phyloP scores from a whole-genome alignment of 1,140 invertebrate species.

The Pinna nobilis region DNA sequence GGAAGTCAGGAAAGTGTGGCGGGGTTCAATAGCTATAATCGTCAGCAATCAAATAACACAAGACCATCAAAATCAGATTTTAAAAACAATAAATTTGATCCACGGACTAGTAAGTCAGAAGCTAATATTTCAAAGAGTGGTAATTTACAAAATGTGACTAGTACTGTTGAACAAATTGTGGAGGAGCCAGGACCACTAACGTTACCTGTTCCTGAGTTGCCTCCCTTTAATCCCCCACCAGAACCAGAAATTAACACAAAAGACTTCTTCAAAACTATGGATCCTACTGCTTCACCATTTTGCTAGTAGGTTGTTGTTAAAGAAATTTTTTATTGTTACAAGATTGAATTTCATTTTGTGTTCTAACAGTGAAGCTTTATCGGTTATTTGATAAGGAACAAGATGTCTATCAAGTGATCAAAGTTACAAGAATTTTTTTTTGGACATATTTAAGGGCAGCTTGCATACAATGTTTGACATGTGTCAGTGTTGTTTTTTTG shows the following conservation, averaged over 20 bases:
- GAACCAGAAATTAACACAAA: conserved; percentile 63
- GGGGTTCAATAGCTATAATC: conserved; percentile 66
- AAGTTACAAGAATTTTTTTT: too few relatives aligned
- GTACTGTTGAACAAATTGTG: neutral
- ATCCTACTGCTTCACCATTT: conserved; percentile 74
- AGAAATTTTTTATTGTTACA: too few relatives aligned
- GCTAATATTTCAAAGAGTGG: neutral
- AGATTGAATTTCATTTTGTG: too few relatives aligned
- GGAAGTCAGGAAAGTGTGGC: conserved; percentile 33
- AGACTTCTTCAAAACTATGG: conserved; percentile 72
- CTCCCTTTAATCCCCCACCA: conserved; percentile 48
- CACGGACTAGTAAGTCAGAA: conserved; percentile 18
- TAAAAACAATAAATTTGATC: conserved; percentile 35
- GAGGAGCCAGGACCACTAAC: conserved; percentile 19
- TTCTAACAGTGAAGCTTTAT: too few relatives aligned
- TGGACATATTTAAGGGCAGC: too few relatives aligned
- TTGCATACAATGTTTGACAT: too few relatives aligned
- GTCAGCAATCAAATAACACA: conserved; percentile 43
- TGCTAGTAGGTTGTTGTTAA: conserved; percentile 52
- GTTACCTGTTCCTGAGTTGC: conserved; percentile 40
- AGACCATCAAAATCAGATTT: conserved; percentile 26
- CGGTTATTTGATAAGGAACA: too few relatives aligned
- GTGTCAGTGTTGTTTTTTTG: too few relatives aligned
- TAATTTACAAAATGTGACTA: neutral
- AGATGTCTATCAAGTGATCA: too few relatives aligned